Percentiles rank a stretch among this genome's conserved stretches.
These are phyloP conservation scores for Elaphurus davidianus DNA, from an alignment of 2,113 vertebrate species.

Conservation along the genomic window DNA sequence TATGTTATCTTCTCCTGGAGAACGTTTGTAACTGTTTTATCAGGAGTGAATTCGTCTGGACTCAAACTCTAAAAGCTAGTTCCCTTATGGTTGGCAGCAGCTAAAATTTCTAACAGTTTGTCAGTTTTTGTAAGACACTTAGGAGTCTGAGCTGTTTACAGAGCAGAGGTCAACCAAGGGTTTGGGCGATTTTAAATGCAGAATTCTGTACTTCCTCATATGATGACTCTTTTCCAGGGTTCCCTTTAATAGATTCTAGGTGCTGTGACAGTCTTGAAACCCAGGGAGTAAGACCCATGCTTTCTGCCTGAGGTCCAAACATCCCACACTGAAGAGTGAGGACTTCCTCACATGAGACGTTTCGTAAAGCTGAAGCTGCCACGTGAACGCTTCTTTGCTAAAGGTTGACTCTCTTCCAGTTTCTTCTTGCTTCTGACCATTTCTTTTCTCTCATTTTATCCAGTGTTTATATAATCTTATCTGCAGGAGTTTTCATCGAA, in stretches of 20 bases:
- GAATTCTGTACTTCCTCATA: not conserved
- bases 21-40: not conserved
- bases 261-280: not conserved
- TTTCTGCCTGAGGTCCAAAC: not conserved
- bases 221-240: not conserved
- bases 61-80: not conserved
- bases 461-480: not conserved
- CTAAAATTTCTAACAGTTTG: not conserved
- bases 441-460: not conserved
- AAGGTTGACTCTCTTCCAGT: not conserved
- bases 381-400: no score
- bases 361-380: not conserved
- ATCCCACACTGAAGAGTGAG: not conserved
- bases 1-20: not conserved
- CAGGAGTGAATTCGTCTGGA: not conserved
- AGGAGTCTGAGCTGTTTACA: not conserved
- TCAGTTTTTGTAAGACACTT: not conserved
- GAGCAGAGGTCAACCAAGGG: not conserved
- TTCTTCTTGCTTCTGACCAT: not conserved
- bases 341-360: accelerated
- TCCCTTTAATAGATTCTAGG: not conserved
- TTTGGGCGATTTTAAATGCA: not conserved
- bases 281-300: not conserved
- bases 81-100: not conserved
- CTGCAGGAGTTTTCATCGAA: not conserved